Conservation (phyloP, 2,113 vertebrate genomes). For the Lepus timidus region DNA sequence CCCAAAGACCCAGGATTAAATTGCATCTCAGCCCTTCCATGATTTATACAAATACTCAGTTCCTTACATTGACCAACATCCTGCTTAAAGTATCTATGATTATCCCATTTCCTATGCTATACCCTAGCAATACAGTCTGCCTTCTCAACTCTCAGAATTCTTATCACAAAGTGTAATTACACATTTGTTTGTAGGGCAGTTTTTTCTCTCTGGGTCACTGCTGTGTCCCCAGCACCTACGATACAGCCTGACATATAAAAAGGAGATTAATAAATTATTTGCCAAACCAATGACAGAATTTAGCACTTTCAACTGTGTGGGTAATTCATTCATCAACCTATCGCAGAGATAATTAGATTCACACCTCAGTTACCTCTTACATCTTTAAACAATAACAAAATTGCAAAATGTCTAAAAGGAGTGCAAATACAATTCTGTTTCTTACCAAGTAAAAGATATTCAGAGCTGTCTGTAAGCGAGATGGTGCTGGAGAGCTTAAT, state of each 20-base stretch:
- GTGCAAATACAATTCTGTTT: conserved; percentile 66
- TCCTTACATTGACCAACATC: not conserved
- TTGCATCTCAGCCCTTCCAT: not conserved
- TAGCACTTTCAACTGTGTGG: conserved; percentile 77
- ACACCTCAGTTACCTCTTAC: conserved; percentile 72
- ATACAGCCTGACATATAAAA: not conserved
- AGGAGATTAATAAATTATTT: conserved; percentile 54
- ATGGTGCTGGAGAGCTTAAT: conserved; percentile 51
- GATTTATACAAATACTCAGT: not conserved
- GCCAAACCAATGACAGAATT: conserved; percentile 69
- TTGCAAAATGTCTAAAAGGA: conserved; percentile 68
- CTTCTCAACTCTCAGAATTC: conserved; percentile 9
- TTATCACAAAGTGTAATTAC: not conserved
- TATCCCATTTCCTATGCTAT: not conserved
- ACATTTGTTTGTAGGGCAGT: not conserved
- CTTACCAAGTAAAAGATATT: conserved; percentile 42
- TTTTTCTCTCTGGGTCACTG: conserved; percentile 35
- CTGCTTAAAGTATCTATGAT: not conserved
- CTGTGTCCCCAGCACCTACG: not conserved
- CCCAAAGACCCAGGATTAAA: not conserved
- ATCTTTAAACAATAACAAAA: conserved; percentile 81
- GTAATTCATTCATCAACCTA: conserved; percentile 68
- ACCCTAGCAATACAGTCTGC: not conserved
- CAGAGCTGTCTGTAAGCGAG: not conserved
- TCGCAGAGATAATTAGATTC: conserved; percentile 77